Conservation (phyloP, 2,888 invertebrate species). For the Drosophila atroscutellata region DNA sequence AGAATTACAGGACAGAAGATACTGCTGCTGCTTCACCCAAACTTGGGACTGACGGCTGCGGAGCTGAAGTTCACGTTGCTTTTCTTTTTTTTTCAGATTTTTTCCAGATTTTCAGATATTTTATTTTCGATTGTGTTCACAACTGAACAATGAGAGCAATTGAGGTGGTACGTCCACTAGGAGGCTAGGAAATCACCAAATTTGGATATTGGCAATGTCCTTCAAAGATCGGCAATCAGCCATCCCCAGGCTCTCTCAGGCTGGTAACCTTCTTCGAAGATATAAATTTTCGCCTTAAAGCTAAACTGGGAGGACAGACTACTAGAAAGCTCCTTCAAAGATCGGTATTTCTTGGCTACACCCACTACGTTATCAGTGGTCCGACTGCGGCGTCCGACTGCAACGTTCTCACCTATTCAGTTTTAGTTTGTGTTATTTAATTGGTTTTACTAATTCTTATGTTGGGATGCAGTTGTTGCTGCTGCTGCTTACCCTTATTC, state of each 20-base stretch:
- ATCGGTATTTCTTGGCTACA: neutral
- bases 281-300: no score
- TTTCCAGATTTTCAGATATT: no score
- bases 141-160: no score
- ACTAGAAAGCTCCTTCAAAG: neutral
- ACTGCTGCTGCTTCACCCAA: no score
- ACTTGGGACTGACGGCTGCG: no score
- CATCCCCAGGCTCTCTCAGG: neutral
- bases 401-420: neutral
- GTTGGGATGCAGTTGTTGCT: constrained; percentile 11
- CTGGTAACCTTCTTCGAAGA: neutral
- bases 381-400: neutral
- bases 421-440: neutral
- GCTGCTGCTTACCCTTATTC: constrained; percentile 84
- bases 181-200: neutral
- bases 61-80: no score
- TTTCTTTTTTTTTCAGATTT: no score
- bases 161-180: neutral
- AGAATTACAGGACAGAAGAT: no score
- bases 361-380: neutral
- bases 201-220: no score
- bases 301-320: neutral
- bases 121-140: no score
- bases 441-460: neutral
- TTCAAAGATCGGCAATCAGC: neutral